Base-by-base conservation (phyloP, 2,113 vertebrate species). In the Oxyruncus cristatus region DNA sequence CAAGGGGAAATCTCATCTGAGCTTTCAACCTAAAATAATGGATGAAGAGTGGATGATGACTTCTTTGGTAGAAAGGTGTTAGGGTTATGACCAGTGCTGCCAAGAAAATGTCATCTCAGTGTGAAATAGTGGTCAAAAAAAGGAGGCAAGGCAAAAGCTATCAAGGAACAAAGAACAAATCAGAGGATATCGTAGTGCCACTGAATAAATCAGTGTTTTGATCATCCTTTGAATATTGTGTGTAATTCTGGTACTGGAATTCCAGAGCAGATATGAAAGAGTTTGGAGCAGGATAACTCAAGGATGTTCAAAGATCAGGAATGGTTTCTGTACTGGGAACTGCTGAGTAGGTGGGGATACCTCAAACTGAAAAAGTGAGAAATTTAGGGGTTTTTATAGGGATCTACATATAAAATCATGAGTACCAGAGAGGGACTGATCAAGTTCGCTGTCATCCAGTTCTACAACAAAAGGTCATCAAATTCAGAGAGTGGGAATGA, bases 361-460 rank as follows among this genome's bases (percentile, higher is more conserved):
- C 6, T 91, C 22, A 63, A 22, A 3, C 5, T 12, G 11, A 32
- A 70, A 39, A 79, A 56, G 8, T 65, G 42, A 72, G 14, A 41
- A 26, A 63, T 65, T 67, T 65, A 52, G 24, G 27, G 1, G 4
- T 35, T 67, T 8, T 26, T 79, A 12, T 44, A 65, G 28, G 37
- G 4, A 41, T 41, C 11, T 75, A 8, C 18, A 20, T 37, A 20
- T 11, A 56, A 59, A 59, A 58, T n/a, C 2, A 5, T 32, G 37
- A 75, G 30, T 28, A 46, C 5, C 21, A 47, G 37, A 56, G 16
- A 79, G 11, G 30, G 9, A 8, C 27, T 88, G 66, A 24, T 32
- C 0, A 1, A 76, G 4, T 55, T 92, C 49, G 27, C 18, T 47
- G 39, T 75, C 3, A 0, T n/a, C 22, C 18, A 42, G 14, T 73